phyloP scores from a whole-genome alignment of 2,888 invertebrate species.

The Plebejus anna region DNA sequence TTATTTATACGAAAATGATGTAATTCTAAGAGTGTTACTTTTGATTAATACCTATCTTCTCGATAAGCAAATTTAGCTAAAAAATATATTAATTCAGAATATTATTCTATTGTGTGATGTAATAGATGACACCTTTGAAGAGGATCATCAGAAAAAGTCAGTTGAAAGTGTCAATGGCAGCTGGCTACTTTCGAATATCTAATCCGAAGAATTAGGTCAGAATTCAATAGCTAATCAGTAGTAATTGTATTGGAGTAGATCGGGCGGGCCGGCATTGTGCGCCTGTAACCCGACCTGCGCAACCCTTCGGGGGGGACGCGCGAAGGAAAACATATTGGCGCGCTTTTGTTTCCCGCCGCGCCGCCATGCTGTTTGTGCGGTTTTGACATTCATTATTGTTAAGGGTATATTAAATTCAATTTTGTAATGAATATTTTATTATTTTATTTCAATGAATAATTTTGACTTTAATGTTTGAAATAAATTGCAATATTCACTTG shows the following conservation, averaged over 20 bases:
- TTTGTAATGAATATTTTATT: constrained; percentile 24
- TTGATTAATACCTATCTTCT: not conserved
- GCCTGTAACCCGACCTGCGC: constrained; percentile 42
- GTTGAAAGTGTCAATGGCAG: constrained; percentile 24
- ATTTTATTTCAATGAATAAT: constrained; percentile 9
- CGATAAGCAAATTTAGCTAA: no score
- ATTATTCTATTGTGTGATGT: not conserved
- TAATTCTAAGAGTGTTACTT: not conserved
- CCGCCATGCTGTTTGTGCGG: constrained; percentile 36
- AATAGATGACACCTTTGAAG: not conserved
- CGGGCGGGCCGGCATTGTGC: constrained; percentile 42
- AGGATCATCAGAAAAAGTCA: not conserved
- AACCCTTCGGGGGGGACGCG: constrained; percentile 45
- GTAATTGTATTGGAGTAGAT: constrained; percentile 46
- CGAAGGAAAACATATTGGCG: constrained; percentile 49
- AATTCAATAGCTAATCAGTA: constrained; percentile 47
- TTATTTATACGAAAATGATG: not conserved
- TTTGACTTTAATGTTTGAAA: not conserved
- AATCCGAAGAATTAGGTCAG: constrained; percentile 37
- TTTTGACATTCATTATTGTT: constrained; percentile 33
- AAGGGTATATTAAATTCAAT: constrained; percentile 25
- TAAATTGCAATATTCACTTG: not conserved
- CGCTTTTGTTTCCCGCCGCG: constrained; percentile 37
- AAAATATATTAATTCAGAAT: no score
- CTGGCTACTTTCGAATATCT: constrained; percentile 30